Percentiles rank a stretch among this genome's conserved stretches.
These are phyloP conservation scores for Hirudo medicinalis DNA, from an alignment of 1,140 invertebrate species.

Conservation along the genomic window DNA sequence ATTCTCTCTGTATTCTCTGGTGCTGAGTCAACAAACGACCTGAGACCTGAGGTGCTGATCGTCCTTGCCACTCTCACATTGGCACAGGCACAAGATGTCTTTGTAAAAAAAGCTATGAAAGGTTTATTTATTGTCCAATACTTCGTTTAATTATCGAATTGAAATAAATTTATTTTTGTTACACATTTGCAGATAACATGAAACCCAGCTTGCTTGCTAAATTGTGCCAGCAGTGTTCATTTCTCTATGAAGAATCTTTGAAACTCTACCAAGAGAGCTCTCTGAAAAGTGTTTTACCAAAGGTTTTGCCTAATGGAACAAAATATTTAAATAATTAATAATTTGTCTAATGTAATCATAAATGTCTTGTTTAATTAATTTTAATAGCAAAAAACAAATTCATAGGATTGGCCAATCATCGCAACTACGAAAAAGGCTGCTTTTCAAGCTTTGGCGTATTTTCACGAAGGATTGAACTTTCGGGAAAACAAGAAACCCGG, in stretches of 20 bases:
- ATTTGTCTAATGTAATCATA: background rate
- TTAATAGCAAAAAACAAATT: background rate
- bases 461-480: constrained; percentile 70
- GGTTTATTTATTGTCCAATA: constrained; percentile 45
- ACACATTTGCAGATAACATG: constrained; percentile 61
- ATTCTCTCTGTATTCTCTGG: constrained; percentile 65
- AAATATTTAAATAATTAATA: background rate
- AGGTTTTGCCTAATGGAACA: constrained; percentile 41
- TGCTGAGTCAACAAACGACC: constrained; percentile 85
- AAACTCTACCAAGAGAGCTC: constrained; percentile 68
- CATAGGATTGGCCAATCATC: constrained; percentile 43
- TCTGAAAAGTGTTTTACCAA: constrained; percentile 70
- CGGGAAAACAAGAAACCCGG: constrained; percentile 69
- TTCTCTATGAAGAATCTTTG: constrained; percentile 77
- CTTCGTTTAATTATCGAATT: background rate
- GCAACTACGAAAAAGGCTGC: constrained; percentile 73
- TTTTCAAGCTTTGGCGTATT: constrained; percentile 74
- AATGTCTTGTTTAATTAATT: background rate
- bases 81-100: constrained; percentile 92
- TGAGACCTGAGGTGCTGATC: constrained; percentile 75
- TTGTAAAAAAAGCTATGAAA: constrained; percentile 81
- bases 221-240: constrained; percentile 77
- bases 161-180: background rate
- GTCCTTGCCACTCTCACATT: constrained; percentile 78
- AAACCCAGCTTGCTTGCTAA: constrained; percentile 81